phyloP scores from a whole-genome alignment of 1,140 invertebrate genomes.

The Drosophila murphyi region DNA sequence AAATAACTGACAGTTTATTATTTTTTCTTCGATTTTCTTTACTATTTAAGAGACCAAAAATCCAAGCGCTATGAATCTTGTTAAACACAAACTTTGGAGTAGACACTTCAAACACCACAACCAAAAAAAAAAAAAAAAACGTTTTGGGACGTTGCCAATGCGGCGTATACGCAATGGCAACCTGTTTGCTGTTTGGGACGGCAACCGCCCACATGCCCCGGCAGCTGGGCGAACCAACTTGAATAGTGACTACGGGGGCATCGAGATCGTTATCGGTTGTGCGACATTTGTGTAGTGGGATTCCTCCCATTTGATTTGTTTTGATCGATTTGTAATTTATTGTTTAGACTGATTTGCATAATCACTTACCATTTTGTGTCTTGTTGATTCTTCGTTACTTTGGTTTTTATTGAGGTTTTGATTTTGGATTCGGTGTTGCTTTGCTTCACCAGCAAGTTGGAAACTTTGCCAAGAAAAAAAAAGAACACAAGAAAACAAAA shows the following conservation, averaged over 20 bases:
- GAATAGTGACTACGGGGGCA: neutral
- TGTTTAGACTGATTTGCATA: conserved; percentile 16
- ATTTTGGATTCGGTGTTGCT: conserved; percentile 14
- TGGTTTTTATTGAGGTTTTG: conserved; percentile 12
- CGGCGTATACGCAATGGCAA: conserved; percentile 74
- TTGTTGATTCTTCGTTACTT: conserved; percentile 8
- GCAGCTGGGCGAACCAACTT: conserved; percentile 11
- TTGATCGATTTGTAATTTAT: conserved; percentile 26
- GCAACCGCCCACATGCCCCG: conserved; percentile 56
- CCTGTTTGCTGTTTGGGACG: conserved; percentile 53
- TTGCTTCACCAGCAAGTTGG: neutral
- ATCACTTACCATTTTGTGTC: conserved; percentile 64
- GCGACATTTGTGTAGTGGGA: conserved; percentile 31
- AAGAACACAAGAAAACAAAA: neutral
- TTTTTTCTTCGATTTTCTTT: conserved; percentile 19
- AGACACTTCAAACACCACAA: conserved; percentile 37
- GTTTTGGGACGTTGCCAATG: conserved; percentile 35
- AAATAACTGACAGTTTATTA: conserved; percentile 16
- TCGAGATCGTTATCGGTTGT: conserved; percentile 15
- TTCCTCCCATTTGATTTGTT: conserved; percentile 14
- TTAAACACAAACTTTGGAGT: conserved; percentile 39
- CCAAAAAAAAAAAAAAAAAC: neutral
- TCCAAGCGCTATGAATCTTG: conserved; percentile 63
- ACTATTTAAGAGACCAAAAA: conserved; percentile 58
- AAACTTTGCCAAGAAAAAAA: conserved; percentile 13